Conservation (phyloP, 2,797 vertebrate species). For the Pantherophis alleghaniensis region DNA sequence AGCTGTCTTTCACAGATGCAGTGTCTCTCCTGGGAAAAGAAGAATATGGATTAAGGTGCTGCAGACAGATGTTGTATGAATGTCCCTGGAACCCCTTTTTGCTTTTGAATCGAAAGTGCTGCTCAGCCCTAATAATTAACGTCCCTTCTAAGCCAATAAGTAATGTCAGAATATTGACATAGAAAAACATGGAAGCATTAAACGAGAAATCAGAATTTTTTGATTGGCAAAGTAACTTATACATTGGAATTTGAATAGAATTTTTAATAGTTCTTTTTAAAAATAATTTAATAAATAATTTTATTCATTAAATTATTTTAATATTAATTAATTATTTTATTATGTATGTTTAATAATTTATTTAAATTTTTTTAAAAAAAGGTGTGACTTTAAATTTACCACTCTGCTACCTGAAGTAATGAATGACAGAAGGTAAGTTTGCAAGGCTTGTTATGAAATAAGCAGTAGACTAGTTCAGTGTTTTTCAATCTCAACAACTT, state of each 20-base stretch:
- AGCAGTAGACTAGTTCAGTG: conserved; percentile 1
- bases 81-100: neutral
- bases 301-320: too few relatives aligned
- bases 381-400: neutral
- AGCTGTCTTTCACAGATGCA: neutral
- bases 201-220: conserved; percentile 28
- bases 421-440: conserved; percentile 28
- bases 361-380: conserved; percentile 2
- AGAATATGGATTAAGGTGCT: neutral
- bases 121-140: conserved; percentile 25
- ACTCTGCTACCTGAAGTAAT: neutral
- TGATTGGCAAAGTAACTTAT: conserved; percentile 60
- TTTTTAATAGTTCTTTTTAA: neutral
- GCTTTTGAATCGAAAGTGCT: neutral
- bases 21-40: neutral
- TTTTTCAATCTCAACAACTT: neutral
- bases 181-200: conserved; percentile 19
- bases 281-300: neutral
- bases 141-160: conserved; percentile 52
- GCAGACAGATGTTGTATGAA: neutral
- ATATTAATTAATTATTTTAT: too few relatives aligned
- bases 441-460: conserved; percentile 35
- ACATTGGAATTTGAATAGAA: conserved; percentile 44
- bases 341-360: neutral
- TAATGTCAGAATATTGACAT: conserved; percentile 41